Conservation (phyloP, 1,140 invertebrate species). For the Agrilus planipennis region DNA sequence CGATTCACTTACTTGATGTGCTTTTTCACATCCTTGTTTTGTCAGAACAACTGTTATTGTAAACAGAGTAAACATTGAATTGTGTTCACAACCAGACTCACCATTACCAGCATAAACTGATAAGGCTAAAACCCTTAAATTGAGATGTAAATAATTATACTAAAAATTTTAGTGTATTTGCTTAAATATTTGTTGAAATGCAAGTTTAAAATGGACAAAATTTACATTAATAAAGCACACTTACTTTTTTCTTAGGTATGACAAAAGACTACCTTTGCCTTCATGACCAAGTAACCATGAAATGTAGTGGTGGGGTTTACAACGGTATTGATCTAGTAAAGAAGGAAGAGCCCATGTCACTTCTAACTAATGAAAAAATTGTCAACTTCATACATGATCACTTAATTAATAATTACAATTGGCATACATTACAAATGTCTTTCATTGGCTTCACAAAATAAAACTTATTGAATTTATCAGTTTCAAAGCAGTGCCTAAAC, state of each 20-base stretch:
- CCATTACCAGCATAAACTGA: constrained; percentile 64
- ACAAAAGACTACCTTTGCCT: constrained; percentile 74
- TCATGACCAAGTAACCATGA: constrained; percentile 79
- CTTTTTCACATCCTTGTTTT: constrained; percentile 49
- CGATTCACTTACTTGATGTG: constrained; percentile 11
- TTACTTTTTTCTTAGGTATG: constrained; percentile 64
- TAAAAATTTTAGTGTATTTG: not conserved
- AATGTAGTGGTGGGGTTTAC: constrained; percentile 68
- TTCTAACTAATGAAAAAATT: constrained; percentile 47
- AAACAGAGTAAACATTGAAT: constrained; percentile 62
- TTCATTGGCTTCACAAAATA: constrained; percentile 73
- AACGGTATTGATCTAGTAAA: constrained; percentile 56
- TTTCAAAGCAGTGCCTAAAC: constrained; percentile 45
- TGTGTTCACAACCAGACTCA: constrained; percentile 63
- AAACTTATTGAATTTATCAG: constrained; percentile 53
- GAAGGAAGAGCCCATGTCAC: constrained; percentile 74
- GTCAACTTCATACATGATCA: no score
- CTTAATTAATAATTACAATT: not conserved
- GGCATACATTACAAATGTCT: constrained; percentile 48
- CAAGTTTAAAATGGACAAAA: no score
- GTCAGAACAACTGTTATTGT: constrained; percentile 64
- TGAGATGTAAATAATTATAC: not conserved
- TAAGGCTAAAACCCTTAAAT: constrained; percentile 64
- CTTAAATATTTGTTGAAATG: no score
- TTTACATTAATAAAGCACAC: constrained; percentile 16